Base-by-base conservation (phyloP, 2,113 vertebrate species). In the Okapia johnstoni region DNA sequence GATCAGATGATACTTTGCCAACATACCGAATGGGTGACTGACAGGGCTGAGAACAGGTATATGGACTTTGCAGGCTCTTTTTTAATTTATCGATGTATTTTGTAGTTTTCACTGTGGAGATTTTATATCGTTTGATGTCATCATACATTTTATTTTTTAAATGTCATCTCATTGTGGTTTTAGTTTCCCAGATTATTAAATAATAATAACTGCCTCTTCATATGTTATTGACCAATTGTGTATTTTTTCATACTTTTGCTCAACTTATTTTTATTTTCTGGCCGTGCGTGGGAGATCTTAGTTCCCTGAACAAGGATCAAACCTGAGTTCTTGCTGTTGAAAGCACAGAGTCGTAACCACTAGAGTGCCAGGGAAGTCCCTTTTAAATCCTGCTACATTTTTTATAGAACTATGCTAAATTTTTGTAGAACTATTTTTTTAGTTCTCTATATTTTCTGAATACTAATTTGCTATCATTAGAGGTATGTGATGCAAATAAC, bases 1-100 rank as follows among this genome's bases (percentile, higher is more conserved):
- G 13, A 90, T 93, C 84, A n/a, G 80, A n/a, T n/a, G 0, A 8
- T 11, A 95, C 95, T 96, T 94, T 83, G 98, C 48, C 94, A 76
- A 33, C 23, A 48, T 70, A 19, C 21, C 0, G 25, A 88, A 93
- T 60, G 50, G 63, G 80, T 8, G 73, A 95, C 40, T 54, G 50
- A 43, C 26, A 94, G 48, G 60, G 70, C 88, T 90, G 61, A 66
- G 96, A 19, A 88, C 80, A 48, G 25, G 21, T 84, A 97, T 94
- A n/a, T 48, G 84, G 60, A 66, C 73, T 92, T 40, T 7, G 23
- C 12, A 93, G 94, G 88, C 58, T 81, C 95, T 91, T 40, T 43
- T 73, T 73, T 77, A 5, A 36, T 43, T 46, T n/a, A 33, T 77
- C 14, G 8, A 14, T 19, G n/a, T 80, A n/a, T 54, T 87, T 73